These are phyloP conservation scores for Neodiprion lecontei DNA, from an alignment of 1,140 invertebrate species.

Conservation along the genomic window DNA sequence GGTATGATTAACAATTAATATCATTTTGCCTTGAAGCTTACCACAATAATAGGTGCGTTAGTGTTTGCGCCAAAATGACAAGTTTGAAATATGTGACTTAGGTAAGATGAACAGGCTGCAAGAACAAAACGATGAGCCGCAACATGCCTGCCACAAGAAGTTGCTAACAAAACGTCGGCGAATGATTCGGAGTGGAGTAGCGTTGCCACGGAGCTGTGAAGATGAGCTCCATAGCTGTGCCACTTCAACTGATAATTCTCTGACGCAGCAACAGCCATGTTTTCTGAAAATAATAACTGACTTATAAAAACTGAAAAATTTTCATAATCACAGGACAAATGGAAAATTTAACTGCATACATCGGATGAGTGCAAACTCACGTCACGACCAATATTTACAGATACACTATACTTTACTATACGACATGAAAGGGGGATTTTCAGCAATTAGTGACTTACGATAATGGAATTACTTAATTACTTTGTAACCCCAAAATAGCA, in stretches of 20 bases:
- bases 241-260: slow-evolving; percentile 88
- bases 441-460: no score
- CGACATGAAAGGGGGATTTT: no score
- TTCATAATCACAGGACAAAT: neutral
- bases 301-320: neutral
- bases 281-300: slow-evolving; percentile 19
- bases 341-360: no score
- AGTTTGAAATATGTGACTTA: slow-evolving; percentile 64
- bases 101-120: slow-evolving; percentile 76
- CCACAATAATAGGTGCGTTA: slow-evolving; percentile 58
- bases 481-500: no score
- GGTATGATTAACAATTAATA: neutral
- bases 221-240: slow-evolving; percentile 81
- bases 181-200: slow-evolving; percentile 81
- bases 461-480: no score
- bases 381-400: no score
- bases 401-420: no score
- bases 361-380: no score
- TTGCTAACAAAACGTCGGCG: slow-evolving; percentile 84
- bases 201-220: slow-evolving; percentile 81
- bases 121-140: slow-evolving; percentile 87
- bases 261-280: slow-evolving; percentile 61
- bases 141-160: slow-evolving; percentile 80
- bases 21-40: slow-evolving; percentile 34
- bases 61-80: slow-evolving; percentile 60